Evolutionary conservation across 64 coral and sea anemone genomes (phyloP), one percentile per base, ranked within the genome.

Genomic region (Porites australiensis): DNA sequence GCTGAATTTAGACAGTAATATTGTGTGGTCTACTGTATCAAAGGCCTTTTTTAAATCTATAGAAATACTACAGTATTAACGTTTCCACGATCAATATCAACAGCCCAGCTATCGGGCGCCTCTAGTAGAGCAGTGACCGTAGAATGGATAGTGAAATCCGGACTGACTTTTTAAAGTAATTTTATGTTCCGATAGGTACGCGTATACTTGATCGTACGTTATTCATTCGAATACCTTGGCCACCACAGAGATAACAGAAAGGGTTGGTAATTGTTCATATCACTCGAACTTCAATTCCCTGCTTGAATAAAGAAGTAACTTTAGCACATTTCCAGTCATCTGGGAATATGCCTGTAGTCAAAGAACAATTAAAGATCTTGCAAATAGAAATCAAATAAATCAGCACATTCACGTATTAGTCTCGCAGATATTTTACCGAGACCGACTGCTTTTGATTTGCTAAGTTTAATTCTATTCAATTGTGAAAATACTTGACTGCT

Each of bases 61-160:
- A 81, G 50, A 61, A 81, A 59, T 54, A 81, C 12, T n/a, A 58
- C 5, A 27, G 78, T 6, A n/a, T 81, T 81, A 81, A 57, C 23
- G 51, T 81, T 54, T 22, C 52, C 78, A 13, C 78, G 78, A 81
- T 81, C 50, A 50, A 81, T 54, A 19, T 81, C 23, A 59, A 58
- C 5, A 81, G 78, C 78, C 50, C 78, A 81, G 58, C 78, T 81
- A 81, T 81, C 78, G 7, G 78, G 50, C 11, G 50, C 76, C 5
- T 79, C 76, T 79, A 81, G 83, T 69, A 88, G 67, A 75, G 86
- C 86, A 20, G 69, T 88, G 50, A 88, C 69, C 9, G 50, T 88
- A 53, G 86, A 88, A 60, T 88, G 73, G 45, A 50, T 76, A 11
- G 66, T 69, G 65, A 21, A 88, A 88, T 43, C 86, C 86, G 3